phyloP scores from a whole-genome alignment of 2,888 invertebrate species.

The Eucriotettix oculatus region DNA sequence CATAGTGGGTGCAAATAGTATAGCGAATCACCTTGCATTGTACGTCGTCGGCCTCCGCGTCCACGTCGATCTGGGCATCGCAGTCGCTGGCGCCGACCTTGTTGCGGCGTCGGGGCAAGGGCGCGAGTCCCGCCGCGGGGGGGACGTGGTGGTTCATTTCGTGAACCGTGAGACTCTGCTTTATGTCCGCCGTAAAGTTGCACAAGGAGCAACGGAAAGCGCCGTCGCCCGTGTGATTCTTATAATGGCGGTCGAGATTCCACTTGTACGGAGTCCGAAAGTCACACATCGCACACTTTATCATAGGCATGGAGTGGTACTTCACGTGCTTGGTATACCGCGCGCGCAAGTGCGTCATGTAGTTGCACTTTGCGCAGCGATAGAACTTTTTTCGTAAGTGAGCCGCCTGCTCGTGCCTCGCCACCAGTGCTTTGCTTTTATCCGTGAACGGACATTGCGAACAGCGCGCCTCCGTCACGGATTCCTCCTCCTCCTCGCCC shows the following conservation, averaged over 20 bases:
- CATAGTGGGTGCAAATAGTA: no score
- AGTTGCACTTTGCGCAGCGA: conserved; percentile 80
- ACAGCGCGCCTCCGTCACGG: conserved; percentile 19
- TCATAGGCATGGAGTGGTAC: conserved; percentile 88
- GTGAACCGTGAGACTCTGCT: conserved; percentile 80
- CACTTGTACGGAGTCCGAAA: conserved; percentile 81
- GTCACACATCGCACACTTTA: conserved; percentile 84
- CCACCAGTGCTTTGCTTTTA: conserved; percentile 42
- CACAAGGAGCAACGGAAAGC: conserved; percentile 72
- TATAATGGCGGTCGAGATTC: conserved; percentile 86
- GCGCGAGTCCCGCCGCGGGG: conserved; percentile 49
- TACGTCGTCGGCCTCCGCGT: no score
- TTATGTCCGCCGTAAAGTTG: conserved; percentile 81
- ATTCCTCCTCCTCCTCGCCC: not conserved
- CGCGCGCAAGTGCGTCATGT: conserved; percentile 78
- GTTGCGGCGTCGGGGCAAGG: conserved; percentile 44
- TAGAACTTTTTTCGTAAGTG: conserved; percentile 67
- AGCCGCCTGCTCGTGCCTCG: conserved; percentile 53
- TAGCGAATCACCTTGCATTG: no score
- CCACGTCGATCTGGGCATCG: no score
- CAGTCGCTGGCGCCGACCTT: conserved; percentile 57
- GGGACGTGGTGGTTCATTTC: conserved; percentile 82
- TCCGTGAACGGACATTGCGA: conserved; percentile 53
- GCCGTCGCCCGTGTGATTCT: conserved; percentile 77
- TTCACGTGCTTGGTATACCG: conserved; percentile 85